Conservation (phyloP, 2,113 vertebrate species). For the Melanerpes formicivorus region DNA sequence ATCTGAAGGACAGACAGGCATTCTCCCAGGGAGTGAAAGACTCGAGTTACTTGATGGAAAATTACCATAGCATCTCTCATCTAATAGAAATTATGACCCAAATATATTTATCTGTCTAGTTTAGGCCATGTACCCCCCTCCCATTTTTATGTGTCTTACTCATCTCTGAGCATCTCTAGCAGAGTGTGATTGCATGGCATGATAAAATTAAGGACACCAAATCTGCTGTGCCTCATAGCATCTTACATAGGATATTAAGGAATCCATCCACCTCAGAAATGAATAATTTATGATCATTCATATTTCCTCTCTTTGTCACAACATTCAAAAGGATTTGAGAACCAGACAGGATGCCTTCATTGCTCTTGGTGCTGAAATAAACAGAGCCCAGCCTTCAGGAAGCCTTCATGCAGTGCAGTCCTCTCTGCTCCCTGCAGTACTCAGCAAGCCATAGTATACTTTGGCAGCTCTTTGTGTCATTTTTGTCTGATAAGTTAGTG, state of each 20-base stretch:
- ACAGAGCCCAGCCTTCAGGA: not conserved
- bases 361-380: not conserved
- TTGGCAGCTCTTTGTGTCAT: not conserved
- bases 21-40: not conserved
- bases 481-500: not conserved
- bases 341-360: not conserved
- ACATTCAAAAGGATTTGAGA: not conserved
- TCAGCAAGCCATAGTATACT: not conserved
- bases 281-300: not conserved
- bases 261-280: not conserved
- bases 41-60: not conserved
- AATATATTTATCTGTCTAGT: not conserved
- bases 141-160: not conserved
- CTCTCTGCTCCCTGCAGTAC: not conserved
- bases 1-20: not conserved
- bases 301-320: not conserved
- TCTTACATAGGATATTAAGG: not conserved
- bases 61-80: not conserved
- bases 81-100: not conserved
- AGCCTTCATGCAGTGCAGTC: not conserved
- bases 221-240: not conserved
- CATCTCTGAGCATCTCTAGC: not conserved
- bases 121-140: not conserved
- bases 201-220: not conserved
- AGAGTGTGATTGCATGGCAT: not conserved